These are phyloP conservation scores for Graptemys geographica DNA, from an alignment of 2,797 vertebrate species.

Conservation along the genomic window DNA sequence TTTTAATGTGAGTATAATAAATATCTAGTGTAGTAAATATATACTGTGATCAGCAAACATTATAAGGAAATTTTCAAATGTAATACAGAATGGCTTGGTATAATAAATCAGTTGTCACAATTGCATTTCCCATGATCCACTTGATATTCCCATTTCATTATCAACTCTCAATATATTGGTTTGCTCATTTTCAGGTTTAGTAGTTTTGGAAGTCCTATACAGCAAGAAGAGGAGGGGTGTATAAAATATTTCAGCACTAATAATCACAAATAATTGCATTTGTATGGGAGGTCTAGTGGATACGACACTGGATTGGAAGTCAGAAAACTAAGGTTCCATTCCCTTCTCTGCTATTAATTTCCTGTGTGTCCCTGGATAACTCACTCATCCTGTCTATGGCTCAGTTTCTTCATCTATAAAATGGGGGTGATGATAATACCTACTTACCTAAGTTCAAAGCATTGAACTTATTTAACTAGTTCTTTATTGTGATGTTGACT, in stretches of 20 bases:
- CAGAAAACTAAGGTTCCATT: neutral
- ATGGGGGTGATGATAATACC: neutral
- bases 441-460: neutral
- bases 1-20: conserved; percentile 4
- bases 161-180: conserved; percentile 53
- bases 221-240: neutral
- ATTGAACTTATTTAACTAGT: neutral
- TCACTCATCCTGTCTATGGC: neutral
- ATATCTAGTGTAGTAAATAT: neutral
- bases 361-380: neutral
- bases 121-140: conserved; percentile 75
- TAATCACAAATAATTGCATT: neutral
- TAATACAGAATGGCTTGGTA: conserved; percentile 40
- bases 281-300: neutral
- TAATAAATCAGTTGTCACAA: conserved; percentile 67
- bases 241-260: neutral
- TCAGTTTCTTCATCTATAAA: neutral
- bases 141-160: neutral
- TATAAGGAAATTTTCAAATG: conserved; percentile 50
- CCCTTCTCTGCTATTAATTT: neutral
- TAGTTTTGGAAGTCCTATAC: conserved; percentile 10
- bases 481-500: neutral
- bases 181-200: conserved; percentile 59
- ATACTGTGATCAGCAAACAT: conserved; percentile 43
- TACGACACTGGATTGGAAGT: neutral